Evolutionary conservation across 2,888 invertebrate genomes (phyloP).

Genomic region (Caenorhabditis parvicauda): DNA sequence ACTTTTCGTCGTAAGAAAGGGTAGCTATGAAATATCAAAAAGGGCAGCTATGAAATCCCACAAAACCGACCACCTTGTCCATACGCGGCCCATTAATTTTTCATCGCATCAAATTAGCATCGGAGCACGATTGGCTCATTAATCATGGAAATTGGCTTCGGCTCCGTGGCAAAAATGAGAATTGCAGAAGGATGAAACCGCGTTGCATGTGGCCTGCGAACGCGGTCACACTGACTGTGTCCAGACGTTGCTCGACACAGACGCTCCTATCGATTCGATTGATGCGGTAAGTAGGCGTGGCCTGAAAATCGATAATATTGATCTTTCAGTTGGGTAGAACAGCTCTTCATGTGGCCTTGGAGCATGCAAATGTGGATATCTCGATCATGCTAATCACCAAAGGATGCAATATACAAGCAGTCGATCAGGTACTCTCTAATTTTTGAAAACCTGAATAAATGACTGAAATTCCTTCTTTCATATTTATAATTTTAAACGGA

Average conservation of each 20-base stretch:
- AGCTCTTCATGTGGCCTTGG: slow-evolving; percentile 71
- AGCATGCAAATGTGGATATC: slow-evolving; percentile 65
- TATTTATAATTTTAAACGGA: not conserved
- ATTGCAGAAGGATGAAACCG: slow-evolving; percentile 68
- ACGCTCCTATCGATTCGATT: slow-evolving; percentile 66
- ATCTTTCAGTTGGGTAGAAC: slow-evolving; percentile 66
- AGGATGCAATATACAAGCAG: slow-evolving; percentile 69
- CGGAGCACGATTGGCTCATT: not conserved
- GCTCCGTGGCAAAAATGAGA: not conserved
- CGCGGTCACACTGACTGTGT: slow-evolving; percentile 69
- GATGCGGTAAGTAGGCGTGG: slow-evolving; percentile 67
- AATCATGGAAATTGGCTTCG: slow-evolving; percentile 4
- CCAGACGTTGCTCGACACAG: slow-evolving; percentile 66
- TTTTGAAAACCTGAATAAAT: too few species aligned
- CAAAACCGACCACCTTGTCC: too few species aligned
- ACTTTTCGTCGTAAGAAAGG: too few species aligned
- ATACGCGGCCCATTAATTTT: too few species aligned
- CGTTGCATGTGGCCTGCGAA: slow-evolving; percentile 67
- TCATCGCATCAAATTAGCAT: too few species aligned
- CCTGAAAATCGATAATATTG: too few species aligned
- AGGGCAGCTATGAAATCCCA: too few species aligned
- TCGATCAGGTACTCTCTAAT: slow-evolving; percentile 39
- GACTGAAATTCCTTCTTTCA: too few species aligned
- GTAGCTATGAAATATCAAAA: too few species aligned
- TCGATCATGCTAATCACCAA: slow-evolving; percentile 70